Evolutionary conservation across 2,113 vertebrate genomes (phyloP).

Genomic region (Cebus imitator): DNA sequence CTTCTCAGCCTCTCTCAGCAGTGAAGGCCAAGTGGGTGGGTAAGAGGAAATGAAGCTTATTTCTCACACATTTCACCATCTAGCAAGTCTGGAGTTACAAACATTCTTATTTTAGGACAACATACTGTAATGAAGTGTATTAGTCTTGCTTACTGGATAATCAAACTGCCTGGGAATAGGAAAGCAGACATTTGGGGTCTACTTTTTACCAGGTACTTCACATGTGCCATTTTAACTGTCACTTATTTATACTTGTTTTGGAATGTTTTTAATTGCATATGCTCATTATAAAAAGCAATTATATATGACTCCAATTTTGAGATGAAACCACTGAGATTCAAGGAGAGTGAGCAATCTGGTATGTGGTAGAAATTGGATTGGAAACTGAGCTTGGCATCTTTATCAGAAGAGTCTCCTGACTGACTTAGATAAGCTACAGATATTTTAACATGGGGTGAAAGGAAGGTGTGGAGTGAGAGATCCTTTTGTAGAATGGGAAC

Average conservation of each 20-base stretch:
- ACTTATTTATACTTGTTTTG: conserved; percentile 4
- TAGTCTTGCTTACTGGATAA: neutral
- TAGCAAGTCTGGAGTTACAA: neutral
- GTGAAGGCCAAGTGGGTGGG: neutral
- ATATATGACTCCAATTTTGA: neutral
- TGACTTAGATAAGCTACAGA: neutral
- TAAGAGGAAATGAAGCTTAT: neutral
- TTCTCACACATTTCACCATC: neutral
- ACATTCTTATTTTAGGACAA: neutral
- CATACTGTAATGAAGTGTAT: neutral
- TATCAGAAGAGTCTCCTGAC: neutral
- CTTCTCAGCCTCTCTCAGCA: neutral
- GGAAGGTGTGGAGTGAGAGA: neutral
- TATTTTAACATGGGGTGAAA: neutral
- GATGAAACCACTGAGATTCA: neutral
- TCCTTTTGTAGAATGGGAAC: neutral
- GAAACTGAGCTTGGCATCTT: neutral
- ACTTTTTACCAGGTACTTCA: neutral
- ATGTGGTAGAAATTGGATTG: neutral
- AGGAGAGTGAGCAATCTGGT: neutral
- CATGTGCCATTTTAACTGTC: neutral
- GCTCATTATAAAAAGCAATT: neutral
- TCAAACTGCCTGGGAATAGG: neutral
- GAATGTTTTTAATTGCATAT: neutral
- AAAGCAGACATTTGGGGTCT: neutral